phyloP scores from a whole-genome alignment of 2,888 invertebrate species.

The Leucophenga maculata region DNA sequence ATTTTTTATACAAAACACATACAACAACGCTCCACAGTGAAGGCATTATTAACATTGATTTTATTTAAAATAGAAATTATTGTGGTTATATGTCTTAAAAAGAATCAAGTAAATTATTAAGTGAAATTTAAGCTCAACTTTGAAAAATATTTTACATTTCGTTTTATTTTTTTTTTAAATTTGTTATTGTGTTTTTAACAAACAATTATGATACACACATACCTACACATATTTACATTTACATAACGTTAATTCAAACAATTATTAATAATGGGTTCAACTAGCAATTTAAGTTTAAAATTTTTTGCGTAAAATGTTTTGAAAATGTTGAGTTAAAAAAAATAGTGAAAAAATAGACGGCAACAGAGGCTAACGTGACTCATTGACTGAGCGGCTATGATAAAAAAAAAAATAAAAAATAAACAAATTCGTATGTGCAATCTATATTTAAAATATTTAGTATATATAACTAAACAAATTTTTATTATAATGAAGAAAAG shows the following conservation, averaged over 20 bases:
- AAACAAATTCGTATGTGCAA: slow-evolving; percentile 50
- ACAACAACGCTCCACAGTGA: slow-evolving; percentile 3
- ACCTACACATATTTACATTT: neutral
- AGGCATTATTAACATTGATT: slow-evolving; percentile 8
- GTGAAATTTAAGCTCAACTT: no score
- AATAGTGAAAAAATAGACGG: slow-evolving; percentile 1
- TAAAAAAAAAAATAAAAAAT: slow-evolving; percentile 34
- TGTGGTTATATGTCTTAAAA: no score
- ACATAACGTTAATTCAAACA: slow-evolving; percentile 2
- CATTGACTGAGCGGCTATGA: slow-evolving; percentile 47
- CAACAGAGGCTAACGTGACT: slow-evolving; percentile 69
- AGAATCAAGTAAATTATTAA: no score
- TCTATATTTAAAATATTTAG: slow-evolving; percentile 50
- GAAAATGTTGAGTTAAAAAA: no score
- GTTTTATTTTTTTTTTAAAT: neutral
- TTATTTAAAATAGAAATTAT: no score
- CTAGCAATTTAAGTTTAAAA: slow-evolving; percentile 7
- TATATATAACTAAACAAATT: slow-evolving; percentile 12
- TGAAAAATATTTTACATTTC: neutral
- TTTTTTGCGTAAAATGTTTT: neutral
- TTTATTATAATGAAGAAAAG: slow-evolving; percentile 18
- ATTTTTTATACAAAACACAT: neutral
- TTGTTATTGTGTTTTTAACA: slow-evolving; percentile 17
- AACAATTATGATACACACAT: slow-evolving; percentile 9
- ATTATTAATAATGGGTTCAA: slow-evolving; percentile 3